Evolutionary conservation across 2,113 vertebrate genomes (phyloP), one percentile per base, ranked within the genome.

Genomic region (Actenoides hombroni): DNA sequence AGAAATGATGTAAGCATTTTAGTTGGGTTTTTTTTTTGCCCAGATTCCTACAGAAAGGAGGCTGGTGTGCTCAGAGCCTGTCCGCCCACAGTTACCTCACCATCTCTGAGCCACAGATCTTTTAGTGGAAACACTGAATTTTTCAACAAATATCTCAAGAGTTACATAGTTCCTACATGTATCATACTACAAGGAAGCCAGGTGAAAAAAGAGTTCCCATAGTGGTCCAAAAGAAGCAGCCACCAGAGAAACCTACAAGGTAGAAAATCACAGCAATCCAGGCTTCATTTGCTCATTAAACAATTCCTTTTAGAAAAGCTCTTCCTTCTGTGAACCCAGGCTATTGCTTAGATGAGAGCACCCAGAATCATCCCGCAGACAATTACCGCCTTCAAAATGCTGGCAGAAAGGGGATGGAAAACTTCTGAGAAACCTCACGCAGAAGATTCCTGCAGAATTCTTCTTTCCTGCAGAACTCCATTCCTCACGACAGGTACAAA

Each of bases 1-100:
- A 96, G 86, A 95, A 96, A 75, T 93, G 39, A 96, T 94, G 95
- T 93, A 85, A 96, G 87, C 16, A 53, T 51, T 75, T 33, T 29
- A 61, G 13, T 5, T 7, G 1, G 15, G 28, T 4, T 15, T 37
- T 61, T 37, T 37, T 37, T 40, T 29, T 15, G 9, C 29, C 28
- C n/a, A n/a, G 48, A 95, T 92, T 95, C 76, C 89, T 92, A 68
- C 3, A 42, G 77, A 95, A 77, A 89, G 61, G 39, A 63, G 56
- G 59, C 61, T 87, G 78, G 73, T 76, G 81, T 40, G 89, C 94
- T 94, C 57, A 82, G 86, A 92, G 89, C n/a, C 65, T 53, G 74
- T 69, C 85, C 8, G 5, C 77, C 80, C 83, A 82, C 81, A 79
- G 91, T 83, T 91, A 95, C 86, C 89, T 91, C 95, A 96, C 49